Evolutionary conservation across 2,113 vertebrate species (phyloP).

Genomic region (Zosterops pallidus): DNA sequence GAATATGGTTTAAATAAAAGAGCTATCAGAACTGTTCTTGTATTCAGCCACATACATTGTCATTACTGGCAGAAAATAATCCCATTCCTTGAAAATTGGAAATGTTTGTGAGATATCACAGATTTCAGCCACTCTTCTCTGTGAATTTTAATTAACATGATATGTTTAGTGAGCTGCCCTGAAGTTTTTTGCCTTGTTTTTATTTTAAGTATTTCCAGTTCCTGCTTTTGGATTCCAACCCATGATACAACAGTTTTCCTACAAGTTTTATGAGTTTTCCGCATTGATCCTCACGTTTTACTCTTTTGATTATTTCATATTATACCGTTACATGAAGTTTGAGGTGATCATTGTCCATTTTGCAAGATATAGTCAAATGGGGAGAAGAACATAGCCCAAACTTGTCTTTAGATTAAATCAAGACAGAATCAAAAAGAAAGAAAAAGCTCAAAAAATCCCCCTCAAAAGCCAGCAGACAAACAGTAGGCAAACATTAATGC

Average conservation of each 20-base stretch:
- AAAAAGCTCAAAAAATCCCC: not conserved
- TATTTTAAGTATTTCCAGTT: not conserved
- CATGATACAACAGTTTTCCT: not conserved
- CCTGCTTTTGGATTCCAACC: not conserved
- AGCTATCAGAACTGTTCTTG: constrained; percentile 62
- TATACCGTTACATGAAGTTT: not conserved
- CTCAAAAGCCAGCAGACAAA: not conserved
- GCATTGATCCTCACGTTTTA: not conserved
- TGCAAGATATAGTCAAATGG: not conserved
- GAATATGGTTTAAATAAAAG: constrained; percentile 73
- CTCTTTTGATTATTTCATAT: not conserved
- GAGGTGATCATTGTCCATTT: not conserved
- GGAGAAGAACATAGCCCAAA: not conserved
- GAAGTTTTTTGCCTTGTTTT: not conserved
- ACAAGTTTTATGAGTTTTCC: not conserved
- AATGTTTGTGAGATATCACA: constrained; percentile 29
- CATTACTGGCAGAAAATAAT: constrained; percentile 70
- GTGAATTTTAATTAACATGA: constrained; percentile 17
- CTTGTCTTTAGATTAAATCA: not conserved
- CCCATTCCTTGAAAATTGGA: constrained; percentile 62
- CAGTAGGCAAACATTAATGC: not conserved
- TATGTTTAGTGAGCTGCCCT: not conserved
- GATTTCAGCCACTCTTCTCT: constrained; percentile 42
- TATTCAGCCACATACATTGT: constrained; percentile 62
- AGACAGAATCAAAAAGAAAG: not conserved